Evolutionary conservation across 2,888 invertebrate genomes (phyloP), one percentile per base, ranked within the genome.

Genomic region (Parnassius mnemosyne): DNA sequence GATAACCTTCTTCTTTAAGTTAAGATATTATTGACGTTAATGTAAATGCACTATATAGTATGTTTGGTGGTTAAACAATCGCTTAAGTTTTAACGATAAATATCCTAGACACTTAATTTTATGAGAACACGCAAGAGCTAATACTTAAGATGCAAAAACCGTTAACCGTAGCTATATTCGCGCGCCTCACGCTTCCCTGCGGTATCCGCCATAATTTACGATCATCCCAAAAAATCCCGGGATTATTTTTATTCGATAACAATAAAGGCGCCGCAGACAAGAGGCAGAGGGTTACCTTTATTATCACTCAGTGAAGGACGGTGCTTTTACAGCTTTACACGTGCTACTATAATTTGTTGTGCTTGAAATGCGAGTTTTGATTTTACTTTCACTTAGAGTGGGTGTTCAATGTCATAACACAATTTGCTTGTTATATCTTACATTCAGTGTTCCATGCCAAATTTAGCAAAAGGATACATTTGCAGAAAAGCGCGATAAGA

Each of bases 231-330:
- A 88, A 88, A 89, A 88, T 87, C 88, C 85, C 74, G 71, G 88
- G 89, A 89, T 91, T 90, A 91, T 89, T 90, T 91, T 91, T 90
- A 91, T 91, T 89, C 84, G 89, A 90, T 91, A 90, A 89, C 89
- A 89, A 90, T 90, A 89, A 89, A 90, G 89, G 89, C 87, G 78
- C 83, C 83, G 82, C 81, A 70, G 86, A 86, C 88, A 89, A 88
- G 97, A 97, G 97, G 52, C 65, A 65, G 61, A 61, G 65, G 61
- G 89, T 89, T 87, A 85, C 88, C 87, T 89, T 90, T 90, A 90
- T 89, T 91, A 91, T 91, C 91, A 90, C 89, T 89, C 86, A 85
- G 80, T 73, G 76, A 68, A 80, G 78, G 81, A 85, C 79, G 81
- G 80, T 80, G 83, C 83, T 88, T 88, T 87, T 84, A 87, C 81